Conservation (phyloP, 2,113 vertebrate species). For the Phoenicopterus ruber region DNA sequence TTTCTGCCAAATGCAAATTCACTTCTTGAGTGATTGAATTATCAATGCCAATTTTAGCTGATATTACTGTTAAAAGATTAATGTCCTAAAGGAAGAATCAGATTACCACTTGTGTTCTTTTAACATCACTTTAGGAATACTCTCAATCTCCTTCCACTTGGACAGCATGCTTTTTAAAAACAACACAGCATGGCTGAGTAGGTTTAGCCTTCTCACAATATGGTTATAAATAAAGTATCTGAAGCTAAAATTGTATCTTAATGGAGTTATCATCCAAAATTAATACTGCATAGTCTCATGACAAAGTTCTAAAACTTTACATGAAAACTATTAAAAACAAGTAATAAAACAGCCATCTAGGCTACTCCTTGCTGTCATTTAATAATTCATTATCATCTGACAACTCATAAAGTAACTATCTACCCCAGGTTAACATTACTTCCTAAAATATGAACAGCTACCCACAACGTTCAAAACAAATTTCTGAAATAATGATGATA, state of each 20-base stretch:
- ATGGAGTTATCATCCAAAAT: background rate
- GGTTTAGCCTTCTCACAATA: background rate
- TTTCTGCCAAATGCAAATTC: slow-evolving; percentile 28
- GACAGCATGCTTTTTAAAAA: background rate
- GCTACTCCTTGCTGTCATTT: background rate
- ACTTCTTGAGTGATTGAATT: slow-evolving; percentile 2
- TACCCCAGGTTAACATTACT: background rate
- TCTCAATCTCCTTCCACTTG: background rate
- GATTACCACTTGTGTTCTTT: background rate
- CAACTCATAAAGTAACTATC: background rate
- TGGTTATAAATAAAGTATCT: background rate
- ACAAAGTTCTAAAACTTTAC: background rate
- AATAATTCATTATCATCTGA: background rate
- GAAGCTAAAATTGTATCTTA: background rate
- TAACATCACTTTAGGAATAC: background rate
- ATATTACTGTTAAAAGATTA: slow-evolving; percentile 20
- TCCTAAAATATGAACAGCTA: background rate
- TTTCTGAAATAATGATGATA: background rate
- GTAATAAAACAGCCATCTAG: background rate
- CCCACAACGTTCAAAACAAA: background rate
- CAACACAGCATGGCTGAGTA: background rate
- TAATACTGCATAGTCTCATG: background rate
- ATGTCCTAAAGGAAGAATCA: background rate
- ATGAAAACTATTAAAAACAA: background rate
- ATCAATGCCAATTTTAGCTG: slow-evolving; percentile 23